Conservation (phyloP, 1,140 invertebrate genomes). For the Bradysia coprophila region DNA sequence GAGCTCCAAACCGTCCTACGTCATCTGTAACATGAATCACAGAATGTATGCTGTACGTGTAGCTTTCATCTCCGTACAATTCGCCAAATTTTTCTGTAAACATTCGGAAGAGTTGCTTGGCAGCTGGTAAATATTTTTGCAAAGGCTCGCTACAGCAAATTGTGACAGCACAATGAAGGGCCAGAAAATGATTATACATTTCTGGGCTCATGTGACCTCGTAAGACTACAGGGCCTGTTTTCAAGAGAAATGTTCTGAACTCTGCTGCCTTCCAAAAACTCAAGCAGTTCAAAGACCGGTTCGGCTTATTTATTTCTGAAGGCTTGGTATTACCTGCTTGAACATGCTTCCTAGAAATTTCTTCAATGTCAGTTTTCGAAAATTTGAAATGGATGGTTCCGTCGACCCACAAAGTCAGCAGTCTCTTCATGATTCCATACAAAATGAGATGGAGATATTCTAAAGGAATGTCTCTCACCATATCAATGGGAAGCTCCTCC, state of each 20-base stretch:
- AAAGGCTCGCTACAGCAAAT: constrained; percentile 4
- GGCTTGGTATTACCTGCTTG: constrained; percentile 1
- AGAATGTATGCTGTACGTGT: constrained; percentile 10
- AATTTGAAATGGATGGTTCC: neutral
- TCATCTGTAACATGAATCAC: constrained; percentile 10
- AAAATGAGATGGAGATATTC: constrained; percentile 7
- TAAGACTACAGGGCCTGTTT: constrained; percentile 19
- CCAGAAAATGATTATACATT: constrained; percentile 8
- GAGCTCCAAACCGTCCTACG: constrained; percentile 6
- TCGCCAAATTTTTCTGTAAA: constrained; percentile 8
- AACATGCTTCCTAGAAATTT: neutral
- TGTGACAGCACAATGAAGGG: constrained; percentile 6
- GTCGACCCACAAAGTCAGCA: constrained; percentile 5
- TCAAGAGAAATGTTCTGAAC: constrained; percentile 22
- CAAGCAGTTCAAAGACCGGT: constrained; percentile 3
- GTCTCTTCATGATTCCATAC: constrained; percentile 5
- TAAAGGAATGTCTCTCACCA: constrained; percentile 6
- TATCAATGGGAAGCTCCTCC: constrained; percentile 1
- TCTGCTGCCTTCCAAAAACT: constrained; percentile 16
- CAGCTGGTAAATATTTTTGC: constrained; percentile 2
- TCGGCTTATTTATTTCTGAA: constrained; percentile 6
- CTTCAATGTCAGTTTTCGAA: neutral
- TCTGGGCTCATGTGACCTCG: constrained; percentile 6
- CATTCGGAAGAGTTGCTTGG: constrained; percentile 4
- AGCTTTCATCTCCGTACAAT: constrained; percentile 8